Percentiles rank a stretch among this genome's conserved stretches.
These are phyloP conservation scores for Fabriciana adippe DNA, from an alignment of 2,888 invertebrate species.

Conservation along the genomic window DNA sequence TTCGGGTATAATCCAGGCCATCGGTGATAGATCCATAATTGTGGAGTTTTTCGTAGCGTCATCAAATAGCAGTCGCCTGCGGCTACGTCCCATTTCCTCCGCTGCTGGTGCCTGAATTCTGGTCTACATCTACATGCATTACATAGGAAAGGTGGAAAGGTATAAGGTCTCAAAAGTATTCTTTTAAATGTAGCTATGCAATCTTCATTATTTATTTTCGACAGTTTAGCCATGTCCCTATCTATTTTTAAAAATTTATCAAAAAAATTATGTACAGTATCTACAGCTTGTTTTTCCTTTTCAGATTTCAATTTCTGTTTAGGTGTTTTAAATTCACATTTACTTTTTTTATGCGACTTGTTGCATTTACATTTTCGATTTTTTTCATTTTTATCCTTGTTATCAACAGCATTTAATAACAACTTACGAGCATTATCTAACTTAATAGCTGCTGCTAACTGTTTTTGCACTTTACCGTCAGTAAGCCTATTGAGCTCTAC, in stretches of 20 bases:
- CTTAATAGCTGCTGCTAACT: constrained; percentile 47
- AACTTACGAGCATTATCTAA: constrained; percentile 48
- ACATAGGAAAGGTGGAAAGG: background rate
- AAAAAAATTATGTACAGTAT: constrained; percentile 34
- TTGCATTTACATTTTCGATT: constrained; percentile 23
- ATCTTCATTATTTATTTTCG: constrained; percentile 24
- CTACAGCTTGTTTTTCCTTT: constrained; percentile 29
- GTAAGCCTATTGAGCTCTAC: constrained; percentile 38
- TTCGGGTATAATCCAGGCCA: constrained; percentile 49
- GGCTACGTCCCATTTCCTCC: constrained; percentile 38
- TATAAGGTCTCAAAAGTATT: constrained; percentile 26
- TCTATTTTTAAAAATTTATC: constrained; percentile 37
- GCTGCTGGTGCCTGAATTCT: constrained; percentile 13
- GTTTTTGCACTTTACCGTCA: constrained; percentile 40
- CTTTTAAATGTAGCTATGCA: constrained; percentile 28
- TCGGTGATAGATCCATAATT: constrained; percentile 47
- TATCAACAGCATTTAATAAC: constrained; percentile 40
- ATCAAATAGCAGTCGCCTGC: constrained; percentile 52
- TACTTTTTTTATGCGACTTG: constrained; percentile 14
- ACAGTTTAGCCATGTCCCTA: constrained; percentile 21
- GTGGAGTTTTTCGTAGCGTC: constrained; percentile 50
- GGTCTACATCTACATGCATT: constrained; percentile 3
- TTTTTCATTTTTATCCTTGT: constrained; percentile 39
- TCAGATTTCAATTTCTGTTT: constrained; percentile 4
- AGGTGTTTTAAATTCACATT: background rate